phyloP scores from a whole-genome alignment of 2,888 invertebrate species.

The Tetragnatha montana region DNA sequence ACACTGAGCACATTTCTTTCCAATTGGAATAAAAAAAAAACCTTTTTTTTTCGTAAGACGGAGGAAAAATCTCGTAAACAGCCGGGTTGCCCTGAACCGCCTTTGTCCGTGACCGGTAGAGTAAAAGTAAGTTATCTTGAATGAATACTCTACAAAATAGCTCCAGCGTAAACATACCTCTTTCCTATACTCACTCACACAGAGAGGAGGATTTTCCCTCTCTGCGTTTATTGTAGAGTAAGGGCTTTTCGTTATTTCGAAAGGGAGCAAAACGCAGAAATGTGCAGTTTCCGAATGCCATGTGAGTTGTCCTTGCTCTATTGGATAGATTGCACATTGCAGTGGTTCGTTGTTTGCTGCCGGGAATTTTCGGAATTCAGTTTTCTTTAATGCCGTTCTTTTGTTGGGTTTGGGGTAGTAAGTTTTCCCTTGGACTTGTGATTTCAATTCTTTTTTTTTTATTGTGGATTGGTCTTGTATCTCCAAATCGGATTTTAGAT shows the following conservation, averaged over 20 bases:
- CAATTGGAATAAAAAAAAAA: background rate
- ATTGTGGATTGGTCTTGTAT: too few relatives aligned
- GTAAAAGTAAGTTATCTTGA: slow-evolving; percentile 31
- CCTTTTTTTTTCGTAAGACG: too few relatives aligned
- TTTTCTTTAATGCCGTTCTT: slow-evolving; percentile 3
- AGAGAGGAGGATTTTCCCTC: slow-evolving; percentile 20
- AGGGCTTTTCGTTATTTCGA: background rate
- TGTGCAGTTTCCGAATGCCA: background rate
- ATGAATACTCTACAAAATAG: slow-evolving; percentile 45
- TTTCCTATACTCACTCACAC: background rate
- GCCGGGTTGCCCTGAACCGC: slow-evolving; percentile 5
- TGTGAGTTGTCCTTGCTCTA: slow-evolving; percentile 19
- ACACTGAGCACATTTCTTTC: slow-evolving; percentile 18
- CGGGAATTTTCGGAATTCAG: slow-evolving; percentile 7
- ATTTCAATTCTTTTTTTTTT: too few relatives aligned
- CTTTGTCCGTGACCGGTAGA: slow-evolving; percentile 29
- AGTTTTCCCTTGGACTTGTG: too few relatives aligned
- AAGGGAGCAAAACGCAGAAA: background rate
- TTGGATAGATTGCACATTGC: slow-evolving; percentile 6
- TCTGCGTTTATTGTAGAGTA: slow-evolving; percentile 27
- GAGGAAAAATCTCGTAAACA: slow-evolving; percentile 30
- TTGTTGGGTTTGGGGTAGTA: background rate
- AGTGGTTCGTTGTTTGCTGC: background rate
- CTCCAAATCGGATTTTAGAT: too few relatives aligned
- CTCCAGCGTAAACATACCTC: slow-evolving; percentile 34